These are phyloP conservation scores for Tinea trinotella DNA, from an alignment of 2,888 invertebrate genomes.

Conservation along the genomic window DNA sequence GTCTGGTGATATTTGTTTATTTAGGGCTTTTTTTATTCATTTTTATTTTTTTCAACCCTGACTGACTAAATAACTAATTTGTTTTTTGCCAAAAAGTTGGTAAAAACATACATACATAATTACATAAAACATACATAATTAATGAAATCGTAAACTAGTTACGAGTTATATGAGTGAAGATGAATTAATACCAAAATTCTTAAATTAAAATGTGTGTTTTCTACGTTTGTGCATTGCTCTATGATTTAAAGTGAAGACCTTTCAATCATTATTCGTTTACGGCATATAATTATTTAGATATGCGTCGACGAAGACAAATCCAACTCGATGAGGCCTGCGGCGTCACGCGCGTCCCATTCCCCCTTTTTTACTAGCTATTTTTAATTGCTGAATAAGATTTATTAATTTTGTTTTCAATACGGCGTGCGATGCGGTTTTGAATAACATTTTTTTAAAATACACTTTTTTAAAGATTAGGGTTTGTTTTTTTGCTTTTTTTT, in stretches of 20 bases:
- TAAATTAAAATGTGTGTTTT: neutral
- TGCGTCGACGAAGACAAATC: slow-evolving; percentile 40
- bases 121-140: no score
- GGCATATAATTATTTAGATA: slow-evolving; percentile 66
- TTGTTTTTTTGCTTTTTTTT: neutral
- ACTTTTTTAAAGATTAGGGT: neutral
- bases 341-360: slow-evolving; percentile 29
- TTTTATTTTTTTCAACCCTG: no score
- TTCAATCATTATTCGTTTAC: slow-evolving; percentile 62
- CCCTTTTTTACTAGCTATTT: slow-evolving; percentile 30
- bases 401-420: slow-evolving; percentile 29
- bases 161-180: no score
- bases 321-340: slow-evolving; percentile 48
- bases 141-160: no score
- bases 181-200: no score
- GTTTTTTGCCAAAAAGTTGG: no score
- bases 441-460: no score
- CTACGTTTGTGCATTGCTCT: slow-evolving; percentile 28
- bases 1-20: no score
- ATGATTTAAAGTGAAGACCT: slow-evolving; percentile 44
- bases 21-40: no score
- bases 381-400: slow-evolving; percentile 58
- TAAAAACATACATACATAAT: no score
- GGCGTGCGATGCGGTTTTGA: slow-evolving; percentile 16
- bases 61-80: no score